Conservation (phyloP, 2,113 vertebrate genomes). For the Setophaga coronata region DNA sequence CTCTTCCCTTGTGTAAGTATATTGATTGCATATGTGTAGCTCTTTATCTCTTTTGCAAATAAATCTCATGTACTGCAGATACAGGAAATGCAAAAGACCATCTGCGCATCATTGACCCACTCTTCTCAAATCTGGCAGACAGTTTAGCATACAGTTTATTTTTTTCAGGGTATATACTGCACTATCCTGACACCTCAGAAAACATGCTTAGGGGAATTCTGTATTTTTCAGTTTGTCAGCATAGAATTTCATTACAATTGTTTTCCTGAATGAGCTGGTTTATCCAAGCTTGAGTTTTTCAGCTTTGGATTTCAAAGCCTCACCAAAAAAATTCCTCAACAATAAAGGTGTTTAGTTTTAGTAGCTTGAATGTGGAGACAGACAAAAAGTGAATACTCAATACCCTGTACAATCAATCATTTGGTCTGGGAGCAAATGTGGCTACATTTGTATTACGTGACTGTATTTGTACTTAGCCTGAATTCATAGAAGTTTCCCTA, state of each 20-base stretch:
- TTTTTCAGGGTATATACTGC: background rate
- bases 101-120: background rate
- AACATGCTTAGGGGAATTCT: background rate
- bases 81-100: background rate
- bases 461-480: background rate
- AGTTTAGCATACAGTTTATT: background rate
- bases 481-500: background rate
- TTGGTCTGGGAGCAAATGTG: background rate
- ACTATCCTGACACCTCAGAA: background rate
- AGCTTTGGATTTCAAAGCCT: background rate
- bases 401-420: background rate
- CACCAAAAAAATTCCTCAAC: background rate
- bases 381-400: background rate
- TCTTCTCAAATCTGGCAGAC: background rate
- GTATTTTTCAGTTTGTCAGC: accelerated
- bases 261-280: background rate
- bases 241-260: background rate
- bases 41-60: slow-evolving; percentile 38
- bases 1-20: background rate
- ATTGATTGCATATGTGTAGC: background rate
- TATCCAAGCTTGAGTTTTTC: background rate
- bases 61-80: background rate
- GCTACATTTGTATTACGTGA: background rate
- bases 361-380: background rate
- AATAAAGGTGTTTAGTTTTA: background rate